These are phyloP conservation scores for Neuroscelio doddi DNA, from an alignment of 2,888 invertebrate species.

Conservation along the genomic window DNA sequence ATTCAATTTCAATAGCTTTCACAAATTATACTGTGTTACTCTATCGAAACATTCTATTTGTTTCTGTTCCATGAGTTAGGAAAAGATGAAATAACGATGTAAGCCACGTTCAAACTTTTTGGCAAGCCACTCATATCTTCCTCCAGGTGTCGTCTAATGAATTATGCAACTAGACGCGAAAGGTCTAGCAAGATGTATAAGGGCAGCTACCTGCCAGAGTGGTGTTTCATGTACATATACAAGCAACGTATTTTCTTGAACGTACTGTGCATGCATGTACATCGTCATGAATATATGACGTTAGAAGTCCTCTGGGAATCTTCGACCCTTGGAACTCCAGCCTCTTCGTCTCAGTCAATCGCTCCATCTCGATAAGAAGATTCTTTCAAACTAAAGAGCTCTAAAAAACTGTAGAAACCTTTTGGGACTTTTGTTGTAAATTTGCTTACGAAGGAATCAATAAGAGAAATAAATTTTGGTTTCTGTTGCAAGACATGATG, in stretches of 20 bases:
- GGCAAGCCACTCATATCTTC: conserved; percentile 43
- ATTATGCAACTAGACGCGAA: conserved; percentile 55
- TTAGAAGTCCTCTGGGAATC: conserved; percentile 51
- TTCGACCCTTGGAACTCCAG: conserved; percentile 17
- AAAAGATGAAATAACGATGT: background rate
- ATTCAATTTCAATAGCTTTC: too few relatives aligned
- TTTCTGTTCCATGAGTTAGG: background rate
- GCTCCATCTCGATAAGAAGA: conserved; percentile 1
- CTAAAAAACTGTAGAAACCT: background rate
- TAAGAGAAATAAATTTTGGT: too few relatives aligned
- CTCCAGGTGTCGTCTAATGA: conserved; percentile 53
- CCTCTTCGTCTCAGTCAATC: conserved; percentile 8
- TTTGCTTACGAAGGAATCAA: too few relatives aligned
- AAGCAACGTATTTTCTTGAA: background rate
- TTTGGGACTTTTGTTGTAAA: background rate
- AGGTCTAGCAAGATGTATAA: conserved; percentile 42
- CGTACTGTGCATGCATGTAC: conserved; percentile 17
- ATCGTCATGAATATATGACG: conserved; percentile 49
- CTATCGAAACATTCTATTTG: background rate
- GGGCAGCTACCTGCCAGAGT: conserved; percentile 29
- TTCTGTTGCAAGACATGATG: background rate
- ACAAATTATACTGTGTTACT: too few relatives aligned
- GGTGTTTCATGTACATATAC: background rate
- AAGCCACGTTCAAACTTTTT: conserved; percentile 15
- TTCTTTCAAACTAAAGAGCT: conserved; percentile 5